Conservation (phyloP, 2,888 invertebrate species). For the Siphonodentalium dalli region DNA sequence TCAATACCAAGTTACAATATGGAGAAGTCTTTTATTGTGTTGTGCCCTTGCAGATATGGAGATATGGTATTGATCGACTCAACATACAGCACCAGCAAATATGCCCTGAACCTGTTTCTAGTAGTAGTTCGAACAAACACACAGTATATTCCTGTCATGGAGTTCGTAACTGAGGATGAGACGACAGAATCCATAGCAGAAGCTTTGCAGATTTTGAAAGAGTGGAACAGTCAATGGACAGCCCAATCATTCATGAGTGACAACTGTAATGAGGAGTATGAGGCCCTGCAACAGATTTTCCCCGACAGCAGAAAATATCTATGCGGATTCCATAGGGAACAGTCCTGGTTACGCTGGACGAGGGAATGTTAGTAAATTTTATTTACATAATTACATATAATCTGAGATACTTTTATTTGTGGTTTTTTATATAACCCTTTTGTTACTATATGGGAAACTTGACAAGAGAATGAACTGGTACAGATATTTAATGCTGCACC, state of each 20-base stretch:
- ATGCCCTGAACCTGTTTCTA: not conserved
- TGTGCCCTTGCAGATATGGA: too few relatives aligned
- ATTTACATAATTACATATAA: not conserved
- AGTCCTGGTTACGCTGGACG: not conserved
- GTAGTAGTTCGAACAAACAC: not conserved
- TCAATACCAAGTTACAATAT: too few relatives aligned
- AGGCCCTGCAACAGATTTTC: not conserved
- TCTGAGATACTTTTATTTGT: too few relatives aligned
- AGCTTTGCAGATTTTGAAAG: not conserved
- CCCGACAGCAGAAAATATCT: not conserved
- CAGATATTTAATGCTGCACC: too few relatives aligned
- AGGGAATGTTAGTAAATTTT: not conserved
- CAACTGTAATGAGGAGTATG: conserved; percentile 2
- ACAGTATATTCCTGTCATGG: not conserved
- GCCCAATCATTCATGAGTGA: conserved; percentile 4
- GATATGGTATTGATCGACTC: not conserved
- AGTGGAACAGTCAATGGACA: conserved; percentile 1
- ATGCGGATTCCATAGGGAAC: not conserved
- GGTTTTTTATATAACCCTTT: too few relatives aligned
- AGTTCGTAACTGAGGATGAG: not conserved
- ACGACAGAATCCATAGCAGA: not conserved
- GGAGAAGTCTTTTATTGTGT: too few relatives aligned
- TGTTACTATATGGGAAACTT: too few relatives aligned
- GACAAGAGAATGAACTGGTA: too few relatives aligned
- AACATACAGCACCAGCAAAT: conserved; percentile 3